Evolutionary conservation across 2,113 vertebrate genomes (phyloP).

Genomic region (Hippoglossus stenolepis): DNA sequence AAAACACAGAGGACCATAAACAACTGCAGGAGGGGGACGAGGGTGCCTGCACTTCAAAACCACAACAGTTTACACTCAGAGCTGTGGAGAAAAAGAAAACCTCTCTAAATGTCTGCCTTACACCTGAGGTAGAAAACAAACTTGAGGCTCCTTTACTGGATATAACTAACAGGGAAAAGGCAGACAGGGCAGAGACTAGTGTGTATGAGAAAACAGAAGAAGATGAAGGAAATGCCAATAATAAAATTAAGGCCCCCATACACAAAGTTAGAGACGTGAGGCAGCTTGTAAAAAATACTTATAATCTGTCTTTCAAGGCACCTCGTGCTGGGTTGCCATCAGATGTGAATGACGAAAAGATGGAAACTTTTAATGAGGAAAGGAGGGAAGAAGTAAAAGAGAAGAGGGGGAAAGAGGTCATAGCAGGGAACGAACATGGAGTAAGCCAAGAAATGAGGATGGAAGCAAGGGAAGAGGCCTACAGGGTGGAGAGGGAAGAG

Average conservation of each 20-base stretch:
- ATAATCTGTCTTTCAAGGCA: constrained; percentile 86
- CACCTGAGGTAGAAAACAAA: constrained; percentile 73
- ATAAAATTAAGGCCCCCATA: constrained; percentile 72
- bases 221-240: constrained; percentile 46
- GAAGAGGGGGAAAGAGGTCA: constrained; percentile 6
- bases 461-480: constrained; percentile 21
- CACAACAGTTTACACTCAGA: constrained; percentile 77
- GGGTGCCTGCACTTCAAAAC: constrained; percentile 70
- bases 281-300: constrained; percentile 90
- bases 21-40: constrained; percentile 64
- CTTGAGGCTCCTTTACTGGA: constrained; percentile 34
- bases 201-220: constrained; percentile 58
- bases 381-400: constrained; percentile 27
- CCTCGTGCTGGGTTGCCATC: constrained; percentile 30
- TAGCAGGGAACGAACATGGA: constrained; percentile 9
- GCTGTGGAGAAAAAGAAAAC: constrained; percentile 76
- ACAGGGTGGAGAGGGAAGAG: constrained; percentile 6
- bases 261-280: constrained; percentile 90
- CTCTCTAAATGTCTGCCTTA: constrained; percentile 67
- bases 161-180: constrained; percentile 11
- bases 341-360: constrained; percentile 33
- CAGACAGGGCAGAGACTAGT: constrained; percentile 8
- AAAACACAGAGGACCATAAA: constrained; percentile 66
- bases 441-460: constrained; percentile 18
- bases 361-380: constrained; percentile 14